Evolutionary conservation across 2,888 invertebrate genomes (phyloP), one percentile per base, ranked within the genome.

Genomic region (Tinea trinotella): DNA sequence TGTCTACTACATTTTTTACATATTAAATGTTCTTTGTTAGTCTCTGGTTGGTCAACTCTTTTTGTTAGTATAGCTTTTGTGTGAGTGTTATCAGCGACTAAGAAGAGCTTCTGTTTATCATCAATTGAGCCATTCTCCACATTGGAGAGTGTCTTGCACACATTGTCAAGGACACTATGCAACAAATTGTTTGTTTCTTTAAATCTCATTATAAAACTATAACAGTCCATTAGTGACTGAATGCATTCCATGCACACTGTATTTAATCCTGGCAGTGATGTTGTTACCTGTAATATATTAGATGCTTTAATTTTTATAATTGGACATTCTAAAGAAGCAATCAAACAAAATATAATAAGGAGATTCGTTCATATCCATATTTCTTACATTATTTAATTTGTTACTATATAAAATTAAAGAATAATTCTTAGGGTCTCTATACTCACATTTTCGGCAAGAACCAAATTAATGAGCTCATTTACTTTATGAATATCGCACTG

Each of bases 211-310:
- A 80, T 58, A 53, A 84, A 79, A 52, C 62, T 68, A 1, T 62
- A 35, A 1, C 66, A 63, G 52, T 71, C 63, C 1, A 77, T 52
- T 10, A 67, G 62, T 59, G 66, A 68, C 10, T 74, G 64, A 0
- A 70, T 67, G 59, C 84, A 84, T 20, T 66, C 60, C 18, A 65
- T 63, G 56, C 84, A 84, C 1, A 80, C 68, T 30, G 73, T 76
- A 59, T 83, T 76, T 35, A 82, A 59, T 0, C 81, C 81, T 18
- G 70, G 62, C 20, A 81, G 66, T 70, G 57, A 74, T 67, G 34
- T 59, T 61, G 20, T 73, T 58, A 13, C 40, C 84, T 84, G 68
- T n/a, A 76, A 77, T 48, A 52, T 19, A 56, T 40, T 58, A 57
- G 48, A 24, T 13, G 0, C 15, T n/a, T 36, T 46, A 48, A 6